Base-by-base conservation (phyloP, 2,888 invertebrate genomes). In the Galeopsomyia nigrocyanea region DNA sequence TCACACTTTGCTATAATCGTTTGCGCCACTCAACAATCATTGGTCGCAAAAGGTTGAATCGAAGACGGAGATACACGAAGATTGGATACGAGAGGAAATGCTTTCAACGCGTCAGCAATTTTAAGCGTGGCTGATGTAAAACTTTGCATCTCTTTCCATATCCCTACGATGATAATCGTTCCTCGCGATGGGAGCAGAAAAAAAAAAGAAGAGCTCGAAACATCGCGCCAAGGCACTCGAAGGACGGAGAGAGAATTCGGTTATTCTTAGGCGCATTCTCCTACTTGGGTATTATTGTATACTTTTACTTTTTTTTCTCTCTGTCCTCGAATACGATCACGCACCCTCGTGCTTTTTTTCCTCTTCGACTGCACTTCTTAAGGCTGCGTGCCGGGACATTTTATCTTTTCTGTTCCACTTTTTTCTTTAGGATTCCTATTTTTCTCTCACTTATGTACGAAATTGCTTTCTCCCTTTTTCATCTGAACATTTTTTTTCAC, bases 261-360 rank as follows among this genome's bases (percentile, higher is more conserved):
- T 80, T 82, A 80, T 81, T 81, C 78, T 80, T 79, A 79, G 83
- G 66, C 71, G 53, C 68, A 55, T 70, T 67, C 71, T 64, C 68
- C 73, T 68, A 65, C 73, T 65, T 49, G 6, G 47, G 49, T 56
- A 57, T 61, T 56, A 62, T 65, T 22, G 49, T 69, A 39, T 39
- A 47, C 57, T 65, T 65, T 65, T 49, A 63, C 57, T 56, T 69
- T 62, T 49, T 66, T 55, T 58, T 49, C 31, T 1, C 21, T 50
- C 51, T 51, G 26, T 31, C 51, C 31, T 61, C 49, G 61, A 61
- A 21, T 13, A 51, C 51, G 51, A n/a, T 22, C 65, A 22, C 46
- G 39, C 55, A 56, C 56, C 56, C 53, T 60, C 19, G 16, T 51
- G 60, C 57, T 60, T 22, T 61, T 55, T 53, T 51, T 46, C 21